phyloP scores from a whole-genome alignment of 2,888 invertebrate species.

The Pseudoips prasinana region DNA sequence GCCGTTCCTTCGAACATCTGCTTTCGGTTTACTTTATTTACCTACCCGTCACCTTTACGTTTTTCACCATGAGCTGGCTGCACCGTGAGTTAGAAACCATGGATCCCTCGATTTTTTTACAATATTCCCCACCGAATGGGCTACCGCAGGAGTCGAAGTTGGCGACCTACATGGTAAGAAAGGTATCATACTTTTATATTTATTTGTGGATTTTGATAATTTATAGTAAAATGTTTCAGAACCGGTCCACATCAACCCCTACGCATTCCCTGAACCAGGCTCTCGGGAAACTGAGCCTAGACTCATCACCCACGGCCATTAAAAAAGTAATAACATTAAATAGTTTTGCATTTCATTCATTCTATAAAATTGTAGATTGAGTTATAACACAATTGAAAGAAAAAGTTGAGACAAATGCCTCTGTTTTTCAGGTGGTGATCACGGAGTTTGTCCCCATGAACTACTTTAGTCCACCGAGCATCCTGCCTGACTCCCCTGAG shows the following conservation, averaged over 20 bases:
- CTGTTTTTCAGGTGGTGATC: constrained; percentile 47
- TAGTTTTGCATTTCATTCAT: too few species aligned
- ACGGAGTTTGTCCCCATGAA: constrained; percentile 68
- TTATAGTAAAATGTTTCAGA: constrained; percentile 52
- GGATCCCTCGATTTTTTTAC: constrained; percentile 87
- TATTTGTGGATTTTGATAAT: constrained; percentile 8
- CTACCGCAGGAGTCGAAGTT: constrained; percentile 93
- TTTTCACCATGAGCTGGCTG: constrained; percentile 30
- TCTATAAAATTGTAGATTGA: too few species aligned
- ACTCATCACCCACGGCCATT: constrained; percentile 56
- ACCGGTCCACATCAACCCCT: constrained; percentile 58
- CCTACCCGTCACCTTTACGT: constrained; percentile 11
- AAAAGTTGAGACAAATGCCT: not conserved
- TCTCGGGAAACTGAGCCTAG: constrained; percentile 56
- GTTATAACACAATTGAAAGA: too few species aligned
- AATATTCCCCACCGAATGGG: constrained; percentile 86
- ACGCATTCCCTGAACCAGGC: constrained; percentile 55
- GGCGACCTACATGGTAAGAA: constrained; percentile 90
- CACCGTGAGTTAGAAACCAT: constrained; percentile 70
- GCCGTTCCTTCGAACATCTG: constrained; percentile 9
- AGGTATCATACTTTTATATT: constrained; percentile 1
- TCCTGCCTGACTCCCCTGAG: constrained; percentile 61
- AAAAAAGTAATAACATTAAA: constrained; percentile 48
- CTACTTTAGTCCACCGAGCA: constrained; percentile 50
- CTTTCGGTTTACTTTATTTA: constrained; percentile 16